Percentiles rank a stretch among this genome's conserved stretches.
Conservation (phyloP, 2,113 vertebrate species). For the Corapipo altera region DNA sequence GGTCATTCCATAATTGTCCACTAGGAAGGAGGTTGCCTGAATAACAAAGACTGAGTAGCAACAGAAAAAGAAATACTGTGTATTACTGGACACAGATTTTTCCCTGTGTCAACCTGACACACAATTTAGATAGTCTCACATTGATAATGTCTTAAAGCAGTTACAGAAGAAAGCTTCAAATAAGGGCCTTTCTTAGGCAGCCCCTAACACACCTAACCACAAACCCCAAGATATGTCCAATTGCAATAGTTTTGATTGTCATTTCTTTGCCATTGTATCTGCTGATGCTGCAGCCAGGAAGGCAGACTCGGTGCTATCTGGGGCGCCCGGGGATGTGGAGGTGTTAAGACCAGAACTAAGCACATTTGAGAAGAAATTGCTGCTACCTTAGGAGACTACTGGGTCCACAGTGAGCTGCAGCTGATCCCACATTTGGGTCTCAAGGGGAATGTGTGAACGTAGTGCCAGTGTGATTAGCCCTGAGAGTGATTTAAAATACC, state of each 20-base stretch:
- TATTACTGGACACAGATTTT: not conserved
- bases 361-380: not conserved
- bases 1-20: not conserved
- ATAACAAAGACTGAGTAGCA: not conserved
- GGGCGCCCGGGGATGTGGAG: accelerated
- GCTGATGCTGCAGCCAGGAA: not conserved
- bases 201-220: not conserved
- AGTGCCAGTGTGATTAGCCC: not conserved
- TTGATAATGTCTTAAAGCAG: not conserved
- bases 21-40: not conserved
- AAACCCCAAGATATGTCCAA: accelerated
- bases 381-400: not conserved
- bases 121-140: not conserved
- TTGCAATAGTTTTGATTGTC: accelerated
- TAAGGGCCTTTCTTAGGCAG: not conserved
- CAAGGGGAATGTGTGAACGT: not conserved
- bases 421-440: not conserved
- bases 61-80: not conserved
- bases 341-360: not conserved
- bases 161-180: not conserved
- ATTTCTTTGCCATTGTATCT: not conserved
- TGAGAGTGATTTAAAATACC: not conserved
- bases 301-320: accelerated
- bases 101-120: not conserved
- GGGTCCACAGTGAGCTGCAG: not conserved